Percentiles rank a stretch among this genome's conserved stretches.
phyloP scores from a whole-genome alignment of 2,888 invertebrate species.

The Drosophila infuscata region DNA sequence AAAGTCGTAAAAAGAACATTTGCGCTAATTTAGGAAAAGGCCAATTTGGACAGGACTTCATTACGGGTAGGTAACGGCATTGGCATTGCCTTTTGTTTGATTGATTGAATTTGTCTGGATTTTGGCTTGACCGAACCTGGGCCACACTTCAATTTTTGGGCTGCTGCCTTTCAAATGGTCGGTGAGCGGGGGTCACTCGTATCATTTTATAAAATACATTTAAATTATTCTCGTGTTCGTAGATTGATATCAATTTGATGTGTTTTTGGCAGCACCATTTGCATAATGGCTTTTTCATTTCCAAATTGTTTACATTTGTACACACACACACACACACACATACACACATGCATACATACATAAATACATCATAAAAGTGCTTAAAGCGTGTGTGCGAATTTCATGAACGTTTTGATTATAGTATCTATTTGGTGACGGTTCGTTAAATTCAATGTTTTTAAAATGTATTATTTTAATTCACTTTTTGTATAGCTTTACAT shows the following conservation, averaged over 20 bases:
- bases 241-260: conserved; percentile 75
- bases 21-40: conserved; percentile 82
- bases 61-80: conserved; percentile 66
- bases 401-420: neutral
- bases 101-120: conserved; percentile 77
- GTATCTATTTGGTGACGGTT: neutral
- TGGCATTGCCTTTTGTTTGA: conserved; percentile 77
- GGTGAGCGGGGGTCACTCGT: conserved; percentile 11
- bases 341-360: neutral
- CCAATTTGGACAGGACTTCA: conserved; percentile 82
- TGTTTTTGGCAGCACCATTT: conserved; percentile 61
- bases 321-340: neutral
- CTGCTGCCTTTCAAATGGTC: neutral
- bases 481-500: neutral
- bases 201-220: conserved; percentile 56
- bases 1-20: conserved; percentile 81
- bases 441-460: neutral
- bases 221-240: conserved; percentile 51
- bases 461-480: neutral
- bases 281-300: conserved; percentile 73
- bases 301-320: conserved; percentile 36
- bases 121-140: conserved; percentile 21
- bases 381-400: neutral
- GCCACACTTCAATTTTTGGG: conserved; percentile 21
- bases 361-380: neutral